A percentile compares a stretch with the other conserved stretches of the same genome.
Evolutionary conservation across 2,888 invertebrate species (phyloP).

Genomic region (Dexiosoma caninum): DNA sequence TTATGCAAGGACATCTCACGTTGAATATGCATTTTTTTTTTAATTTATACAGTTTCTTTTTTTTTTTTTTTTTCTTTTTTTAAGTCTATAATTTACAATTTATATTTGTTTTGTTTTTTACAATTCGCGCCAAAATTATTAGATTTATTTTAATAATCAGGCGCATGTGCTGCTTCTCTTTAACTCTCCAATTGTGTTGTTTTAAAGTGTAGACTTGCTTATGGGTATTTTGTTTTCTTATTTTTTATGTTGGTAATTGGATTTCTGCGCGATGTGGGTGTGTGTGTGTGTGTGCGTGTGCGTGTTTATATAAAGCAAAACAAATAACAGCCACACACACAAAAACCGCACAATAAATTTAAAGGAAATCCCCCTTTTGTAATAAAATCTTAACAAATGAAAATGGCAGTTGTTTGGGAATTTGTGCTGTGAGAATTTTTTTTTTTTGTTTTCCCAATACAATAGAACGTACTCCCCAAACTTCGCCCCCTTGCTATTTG

Average conservation of each 20-base stretch:
- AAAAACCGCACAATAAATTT: conserved; percentile 64
- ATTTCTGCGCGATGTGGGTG: too few relatives aligned
- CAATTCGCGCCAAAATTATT: conserved; percentile 20
- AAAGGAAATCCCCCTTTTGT: conserved; percentile 64
- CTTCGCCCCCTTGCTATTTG: background rate
- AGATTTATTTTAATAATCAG: background rate
- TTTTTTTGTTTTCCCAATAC: conserved; percentile 39
- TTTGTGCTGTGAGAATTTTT: conserved; percentile 33
- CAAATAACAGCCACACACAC: conserved; percentile 32
- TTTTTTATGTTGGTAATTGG: conserved; percentile 37
- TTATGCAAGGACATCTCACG: background rate
- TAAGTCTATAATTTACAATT: background rate
- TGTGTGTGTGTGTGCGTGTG: conserved; percentile 1
- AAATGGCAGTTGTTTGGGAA: conserved; percentile 65
- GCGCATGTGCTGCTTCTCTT: conserved; percentile 25
- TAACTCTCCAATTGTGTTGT: conserved; percentile 10
- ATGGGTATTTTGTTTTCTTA: background rate
- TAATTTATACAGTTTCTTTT: too few relatives aligned
- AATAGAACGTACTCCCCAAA: conserved; percentile 21
- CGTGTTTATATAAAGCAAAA: conserved; percentile 1
- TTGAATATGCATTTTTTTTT: too few relatives aligned
- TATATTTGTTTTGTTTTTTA: background rate
- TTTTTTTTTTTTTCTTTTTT: background rate
- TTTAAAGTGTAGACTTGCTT: conserved; percentile 29
- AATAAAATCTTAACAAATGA: conserved; percentile 64